Evolutionary conservation across 2,888 invertebrate species (phyloP).

Genomic region (Idaea straminata): DNA sequence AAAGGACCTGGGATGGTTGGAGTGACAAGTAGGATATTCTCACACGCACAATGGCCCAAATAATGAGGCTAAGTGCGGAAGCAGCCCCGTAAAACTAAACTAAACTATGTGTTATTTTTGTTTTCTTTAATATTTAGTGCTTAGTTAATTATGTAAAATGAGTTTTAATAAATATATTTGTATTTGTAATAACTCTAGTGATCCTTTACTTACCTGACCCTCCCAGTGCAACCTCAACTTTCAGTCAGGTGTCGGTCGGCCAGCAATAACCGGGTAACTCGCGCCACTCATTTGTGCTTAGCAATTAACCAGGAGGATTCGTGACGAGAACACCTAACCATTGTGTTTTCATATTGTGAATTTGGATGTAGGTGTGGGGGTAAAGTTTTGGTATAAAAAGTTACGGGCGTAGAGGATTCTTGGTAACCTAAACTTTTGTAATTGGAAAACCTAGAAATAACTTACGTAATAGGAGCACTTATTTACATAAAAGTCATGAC

Average conservation of each 20-base stretch:
- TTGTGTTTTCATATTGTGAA: slow-evolving; percentile 19
- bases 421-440: neutral
- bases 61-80: too few species aligned
- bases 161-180: too few species aligned
- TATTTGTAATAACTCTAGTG: too few species aligned
- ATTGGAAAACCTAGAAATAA: neutral
- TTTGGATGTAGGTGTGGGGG: neutral
- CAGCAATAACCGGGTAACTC: slow-evolving; percentile 53
- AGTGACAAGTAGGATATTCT: too few species aligned
- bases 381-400: neutral
- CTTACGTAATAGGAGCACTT: too few species aligned
- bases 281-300: slow-evolving; percentile 67
- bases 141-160: too few species aligned
- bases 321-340: slow-evolving; percentile 55
- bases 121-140: too few species aligned
- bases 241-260: slow-evolving; percentile 56
- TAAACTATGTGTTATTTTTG: too few species aligned
- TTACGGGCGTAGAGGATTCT: neutral
- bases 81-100: too few species aligned
- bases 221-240: slow-evolving; percentile 33
- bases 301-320: slow-evolving; percentile 68
- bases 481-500: too few species aligned
- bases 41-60: too few species aligned
- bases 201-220: neutral
- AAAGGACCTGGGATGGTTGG: too few species aligned